Percentiles rank a stretch among this genome's conserved stretches.
phyloP scores from a whole-genome alignment of 1,140 invertebrate genomes.

The Drosophila littoralis region DNA sequence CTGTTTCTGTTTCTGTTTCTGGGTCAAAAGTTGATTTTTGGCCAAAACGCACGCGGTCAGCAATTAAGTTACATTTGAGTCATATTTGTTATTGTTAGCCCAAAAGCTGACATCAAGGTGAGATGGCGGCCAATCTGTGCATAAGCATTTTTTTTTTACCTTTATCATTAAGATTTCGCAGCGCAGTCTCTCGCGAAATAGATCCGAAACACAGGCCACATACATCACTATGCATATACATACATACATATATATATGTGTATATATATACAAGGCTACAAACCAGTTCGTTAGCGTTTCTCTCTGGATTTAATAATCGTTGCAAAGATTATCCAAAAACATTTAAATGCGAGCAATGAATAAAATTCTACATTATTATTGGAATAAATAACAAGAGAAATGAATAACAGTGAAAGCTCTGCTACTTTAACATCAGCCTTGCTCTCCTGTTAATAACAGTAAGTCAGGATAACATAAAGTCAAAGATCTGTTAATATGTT shows the following conservation, averaged over 20 bases:
- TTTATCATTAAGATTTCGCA: conserved; percentile 20
- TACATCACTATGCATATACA: not conserved
- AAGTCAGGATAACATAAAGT: too few relatives aligned
- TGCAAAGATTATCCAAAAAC: not conserved
- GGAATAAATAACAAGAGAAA: too few relatives aligned
- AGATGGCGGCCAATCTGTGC: conserved; percentile 21
- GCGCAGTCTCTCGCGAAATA: conserved; percentile 19
- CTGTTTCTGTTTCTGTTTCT: conserved; percentile 29
- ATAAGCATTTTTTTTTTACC: conserved; percentile 4
- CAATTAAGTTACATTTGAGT: conserved; percentile 68
- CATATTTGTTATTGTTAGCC: conserved; percentile 56
- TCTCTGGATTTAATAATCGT: conserved; percentile 9
- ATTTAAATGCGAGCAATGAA: not conserved
- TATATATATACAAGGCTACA: conserved; percentile 21
- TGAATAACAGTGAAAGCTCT: too few relatives aligned
- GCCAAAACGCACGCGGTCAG: conserved; percentile 29
- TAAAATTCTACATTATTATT: too few relatives aligned
- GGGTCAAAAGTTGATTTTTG: conserved; percentile 60
- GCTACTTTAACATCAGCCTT: too few relatives aligned
- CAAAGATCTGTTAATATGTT: too few relatives aligned
- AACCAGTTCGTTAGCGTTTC: conserved; percentile 18
- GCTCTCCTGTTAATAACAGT: too few relatives aligned
- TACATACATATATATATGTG: not conserved
- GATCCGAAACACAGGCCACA: conserved; percentile 9
- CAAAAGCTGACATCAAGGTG: conserved; percentile 59